Evolutionary conservation across 2,888 invertebrate genomes (phyloP), one percentile per base, ranked within the genome.

Genomic region (Lepidochrysops patricia): DNA sequence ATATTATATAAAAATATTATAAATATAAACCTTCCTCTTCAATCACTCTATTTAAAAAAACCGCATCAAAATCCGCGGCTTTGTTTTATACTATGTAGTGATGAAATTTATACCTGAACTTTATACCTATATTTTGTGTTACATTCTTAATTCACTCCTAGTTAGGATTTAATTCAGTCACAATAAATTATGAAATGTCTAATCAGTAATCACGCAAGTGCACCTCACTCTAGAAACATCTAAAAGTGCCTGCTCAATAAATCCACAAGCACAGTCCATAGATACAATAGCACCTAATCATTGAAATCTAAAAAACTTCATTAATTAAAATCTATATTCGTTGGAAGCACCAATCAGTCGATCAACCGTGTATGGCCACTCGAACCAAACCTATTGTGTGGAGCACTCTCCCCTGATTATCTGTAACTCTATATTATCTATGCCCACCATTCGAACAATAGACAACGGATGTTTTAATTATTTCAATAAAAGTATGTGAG

Each of bases 341-440:
- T 43, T 60, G 61, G 62, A 59, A 60, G 61, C 59, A 62, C 57
- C 60, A 60, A 60, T 63, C 60, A 63, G 62, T 62, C 50, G 7
- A 29, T 29, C 29, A 63, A 61, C 57, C 58, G 52, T 62, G 57
- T 57, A 62, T 62, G 65, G 58, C 61, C 60, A 62, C 65, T 67
- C 58, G 62, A 61, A 58, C 63, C 62, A 58, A 57, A 60, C 64
- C 68, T 64, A 67, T 67, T 63, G 60, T 62, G 63, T 64, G 64
- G 60, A 62, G 62, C 57, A 61, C 60, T 56, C 48, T 58, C 61
- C 60, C 62, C 67, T 69, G 67, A 70, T 71, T 71, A 69, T 66
- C 64, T 66, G 68, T 69, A 66, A 67, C 66, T 70, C 66, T 70
- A 69, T 67, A 68, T 67, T 63, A 32, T 57, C 43, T 43, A 43